Evolutionary conservation across 2,113 vertebrate species (phyloP).

Genomic region (Scolopax mira): DNA sequence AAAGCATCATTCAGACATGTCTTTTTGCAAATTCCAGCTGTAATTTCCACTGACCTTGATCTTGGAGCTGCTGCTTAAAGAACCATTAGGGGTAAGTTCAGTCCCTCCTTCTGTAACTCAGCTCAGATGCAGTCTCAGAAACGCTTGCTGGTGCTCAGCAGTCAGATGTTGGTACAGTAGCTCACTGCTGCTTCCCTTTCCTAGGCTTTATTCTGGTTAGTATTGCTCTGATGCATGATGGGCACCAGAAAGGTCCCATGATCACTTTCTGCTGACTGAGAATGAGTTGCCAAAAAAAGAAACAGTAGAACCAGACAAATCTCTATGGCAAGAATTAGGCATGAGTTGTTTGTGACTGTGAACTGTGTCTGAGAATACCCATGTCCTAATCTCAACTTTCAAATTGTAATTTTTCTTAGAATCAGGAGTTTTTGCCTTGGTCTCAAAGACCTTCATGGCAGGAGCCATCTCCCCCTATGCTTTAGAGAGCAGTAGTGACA

Average conservation of each 20-base stretch:
- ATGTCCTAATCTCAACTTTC: background rate
- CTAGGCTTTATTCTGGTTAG: background rate
- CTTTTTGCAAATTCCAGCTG: background rate
- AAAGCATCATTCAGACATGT: background rate
- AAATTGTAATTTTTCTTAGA: background rate
- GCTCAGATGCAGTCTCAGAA: background rate
- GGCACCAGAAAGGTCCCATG: background rate
- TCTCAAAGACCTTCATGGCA: background rate
- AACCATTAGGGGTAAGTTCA: background rate
- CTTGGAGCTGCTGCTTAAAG: background rate
- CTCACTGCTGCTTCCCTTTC: background rate
- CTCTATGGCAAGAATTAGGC: background rate
- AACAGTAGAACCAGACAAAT: background rate
- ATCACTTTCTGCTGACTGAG: background rate
- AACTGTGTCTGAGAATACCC: background rate
- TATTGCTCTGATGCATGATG: background rate
- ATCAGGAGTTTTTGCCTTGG: background rate
- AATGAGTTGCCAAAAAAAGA: background rate
- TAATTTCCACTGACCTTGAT: background rate
- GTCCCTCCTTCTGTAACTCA: background rate
- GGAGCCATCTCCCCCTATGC: background rate
- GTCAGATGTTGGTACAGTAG: background rate
- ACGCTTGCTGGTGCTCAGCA: background rate
- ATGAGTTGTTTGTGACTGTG: background rate
- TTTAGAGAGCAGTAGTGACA: background rate